Base-by-base conservation (phyloP, 1,140 invertebrate species). In the Leguminivora glycinivorella region DNA sequence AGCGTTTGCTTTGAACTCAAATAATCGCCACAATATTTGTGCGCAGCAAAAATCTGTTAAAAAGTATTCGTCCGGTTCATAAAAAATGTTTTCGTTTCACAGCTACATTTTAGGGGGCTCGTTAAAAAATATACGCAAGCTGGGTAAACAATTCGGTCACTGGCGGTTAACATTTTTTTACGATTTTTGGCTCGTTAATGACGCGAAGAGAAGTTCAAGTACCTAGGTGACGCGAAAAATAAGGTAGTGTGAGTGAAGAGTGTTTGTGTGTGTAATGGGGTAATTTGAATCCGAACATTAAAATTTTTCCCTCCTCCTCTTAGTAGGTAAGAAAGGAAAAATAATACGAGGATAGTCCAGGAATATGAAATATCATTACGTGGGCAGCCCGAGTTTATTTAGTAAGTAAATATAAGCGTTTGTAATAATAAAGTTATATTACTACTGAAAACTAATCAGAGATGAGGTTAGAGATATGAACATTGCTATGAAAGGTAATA, bases 351-450 rank as follows among this genome's bases (percentile, higher is more conserved):
- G 26, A 63, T 63, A 25, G 58, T 63, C 17, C 25, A 17, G n/a
- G 58, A 29, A 63, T 63, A 63, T 63, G 31, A 63, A 63, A 63
- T 63, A 34, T 26, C 58, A 17, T 63, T 31, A 63, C 26, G 26
- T 19, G 58, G 26, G 25, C 14, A 22, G 26, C 1, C 1, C 4
- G 24, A 60, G n/a, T 14, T n/a, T 63, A 63, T 63, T 63, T 19
- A 34, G 25, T 26, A 63, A 63, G 58, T 63, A 17, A 63, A 17
- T 34, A 31, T 29, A n/a, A 17, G n/a, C n/a, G 25, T 12, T 63
- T n/a, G 26, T 63, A 63, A 63, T 63, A 63, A 31, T 31, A 63
- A 17, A 29, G 25, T 34, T 63, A 17, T 63, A 34, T 63, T 63
- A 60, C 25, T 24, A 12, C 25, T 60, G 56, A 29, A 24, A 60